A percentile compares a stretch with the other conserved stretches of the same genome.
Evolutionary conservation across 2,113 vertebrate genomes (phyloP).

Genomic region (Hemiprocne comata): DNA sequence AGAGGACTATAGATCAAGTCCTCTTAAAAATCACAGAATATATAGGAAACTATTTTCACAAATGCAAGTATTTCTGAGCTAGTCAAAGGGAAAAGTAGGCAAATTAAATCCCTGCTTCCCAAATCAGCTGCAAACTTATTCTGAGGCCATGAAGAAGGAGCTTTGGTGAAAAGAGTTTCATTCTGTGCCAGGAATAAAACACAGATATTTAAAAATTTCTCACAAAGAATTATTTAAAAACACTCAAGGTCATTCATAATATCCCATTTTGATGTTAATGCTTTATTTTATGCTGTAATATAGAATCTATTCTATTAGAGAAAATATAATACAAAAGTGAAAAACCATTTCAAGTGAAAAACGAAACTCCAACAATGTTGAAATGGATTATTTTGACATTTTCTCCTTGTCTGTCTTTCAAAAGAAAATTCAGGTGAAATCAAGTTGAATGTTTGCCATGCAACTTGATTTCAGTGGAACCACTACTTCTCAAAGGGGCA

Average conservation of each 20-base stretch:
- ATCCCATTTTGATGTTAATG: background rate
- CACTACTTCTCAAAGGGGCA: background rate
- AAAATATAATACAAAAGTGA: background rate
- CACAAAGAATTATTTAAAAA: background rate
- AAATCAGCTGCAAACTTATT: background rate
- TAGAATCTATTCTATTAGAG: background rate
- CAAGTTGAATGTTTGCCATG: background rate
- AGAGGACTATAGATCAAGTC: background rate
- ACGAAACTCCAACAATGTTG: background rate
- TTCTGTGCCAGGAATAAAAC: background rate
- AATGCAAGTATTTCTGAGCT: background rate
- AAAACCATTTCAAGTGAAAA: slow-evolving; percentile 22
- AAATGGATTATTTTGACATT: slow-evolving; percentile 32
- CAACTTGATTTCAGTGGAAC: background rate
- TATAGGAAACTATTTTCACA: background rate
- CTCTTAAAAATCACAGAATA: background rate
- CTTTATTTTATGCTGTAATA: background rate
- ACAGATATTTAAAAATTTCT: background rate
- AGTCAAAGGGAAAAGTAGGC: background rate
- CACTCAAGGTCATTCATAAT: background rate
- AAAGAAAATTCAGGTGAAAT: background rate
- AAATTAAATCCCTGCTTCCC: background rate
- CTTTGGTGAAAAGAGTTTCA: background rate
- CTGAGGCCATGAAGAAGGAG: background rate
- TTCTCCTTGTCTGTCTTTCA: background rate